Base-by-base conservation (phyloP, 1,140 invertebrate species). In the Onthophagus taurus region DNA sequence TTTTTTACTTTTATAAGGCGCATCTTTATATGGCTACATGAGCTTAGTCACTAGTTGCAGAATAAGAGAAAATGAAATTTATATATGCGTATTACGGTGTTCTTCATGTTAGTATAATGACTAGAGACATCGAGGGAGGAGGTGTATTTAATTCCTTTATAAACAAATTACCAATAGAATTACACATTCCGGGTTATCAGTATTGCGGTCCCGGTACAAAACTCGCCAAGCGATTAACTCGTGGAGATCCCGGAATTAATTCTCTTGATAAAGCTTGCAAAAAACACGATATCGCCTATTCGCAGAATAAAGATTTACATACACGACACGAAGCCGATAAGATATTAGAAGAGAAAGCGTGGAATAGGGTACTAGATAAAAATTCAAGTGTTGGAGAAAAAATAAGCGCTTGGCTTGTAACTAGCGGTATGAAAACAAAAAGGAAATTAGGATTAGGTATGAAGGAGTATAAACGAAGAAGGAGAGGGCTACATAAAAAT, bases 181-280 rank as follows among this genome's bases (percentile, higher is more conserved):
- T 66, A 29, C 63, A 72, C 57, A 42, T 70, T 31, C 66, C 68
- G 4, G 55, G 51, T 12, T 72, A 67, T 63, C 48, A 62, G 24
- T 71, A 59, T 47, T 71, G 68, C 47, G 53, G 55, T 18, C 49
- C 55, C n/a, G 53, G 52, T n/a, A 52, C 45, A 19, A 43, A 50
- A 41, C 38, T 57, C 34, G 9, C 31, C 19, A 51, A 53, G 29
- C 20, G 50, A 14, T 35, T 59, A 23, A 21, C 6, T 19, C 37
- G 54, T 26, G 49, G 51, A 14, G 48, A 55, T 45, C 19, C 12
- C 0, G 54, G 52, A 16, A 49, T 59, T 13, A 59, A 59, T 50
- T 14, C 29, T 13, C 47, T 59, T 18, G 57, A 57, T 43, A 26
- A 26, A 19, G 47, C 54, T 17, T 59, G 55, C 36, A 51, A 47